phyloP scores from a whole-genome alignment of 1,140 invertebrate genomes.

The Pseudomyrmex dendroicus region DNA sequence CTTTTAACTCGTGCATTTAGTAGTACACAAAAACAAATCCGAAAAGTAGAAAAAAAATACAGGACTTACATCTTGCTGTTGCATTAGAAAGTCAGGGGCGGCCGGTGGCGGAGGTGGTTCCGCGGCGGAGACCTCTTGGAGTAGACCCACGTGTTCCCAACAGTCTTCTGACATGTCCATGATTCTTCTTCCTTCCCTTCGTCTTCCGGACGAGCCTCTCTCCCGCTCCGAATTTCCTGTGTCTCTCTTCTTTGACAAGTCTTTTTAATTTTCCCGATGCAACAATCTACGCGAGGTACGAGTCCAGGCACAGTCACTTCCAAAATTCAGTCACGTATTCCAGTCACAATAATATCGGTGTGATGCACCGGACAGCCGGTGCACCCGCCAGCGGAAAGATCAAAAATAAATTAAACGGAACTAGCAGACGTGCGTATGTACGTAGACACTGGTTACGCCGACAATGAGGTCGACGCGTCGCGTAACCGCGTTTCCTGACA shows the following conservation, averaged over 20 bases:
- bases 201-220: neutral
- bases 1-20: neutral
- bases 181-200: conserved; percentile 34
- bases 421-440: conserved; percentile 30
- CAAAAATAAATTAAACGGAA: conserved; percentile 18
- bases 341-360: conserved; percentile 41
- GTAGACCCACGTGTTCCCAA: conserved; percentile 84
- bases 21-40: neutral
- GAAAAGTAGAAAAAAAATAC: conserved; percentile 27
- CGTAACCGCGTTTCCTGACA: conserved; percentile 69
- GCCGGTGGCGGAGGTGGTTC: conserved; percentile 76
- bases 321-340: conserved; percentile 38
- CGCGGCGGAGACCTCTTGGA: conserved; percentile 80
- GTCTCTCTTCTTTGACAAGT: conserved; percentile 11
- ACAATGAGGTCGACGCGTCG: conserved; percentile 52
- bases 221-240: neutral
- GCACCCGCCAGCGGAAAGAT: conserved; percentile 9
- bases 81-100: conserved; percentile 79
- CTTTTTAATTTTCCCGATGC: conserved; percentile 13
- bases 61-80: conserved; percentile 81
- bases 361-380: conserved; percentile 32
- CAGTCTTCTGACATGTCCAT: conserved; percentile 84
- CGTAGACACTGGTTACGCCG: conserved; percentile 30
- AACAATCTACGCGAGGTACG: conserved; percentile 1
- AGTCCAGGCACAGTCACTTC: conserved; percentile 32